A percentile compares a stretch with the other conserved stretches of the same genome.
These are phyloP conservation scores for Cryptocephalus primarius DNA, from an alignment of 2,888 invertebrate species.

Conservation along the genomic window DNA sequence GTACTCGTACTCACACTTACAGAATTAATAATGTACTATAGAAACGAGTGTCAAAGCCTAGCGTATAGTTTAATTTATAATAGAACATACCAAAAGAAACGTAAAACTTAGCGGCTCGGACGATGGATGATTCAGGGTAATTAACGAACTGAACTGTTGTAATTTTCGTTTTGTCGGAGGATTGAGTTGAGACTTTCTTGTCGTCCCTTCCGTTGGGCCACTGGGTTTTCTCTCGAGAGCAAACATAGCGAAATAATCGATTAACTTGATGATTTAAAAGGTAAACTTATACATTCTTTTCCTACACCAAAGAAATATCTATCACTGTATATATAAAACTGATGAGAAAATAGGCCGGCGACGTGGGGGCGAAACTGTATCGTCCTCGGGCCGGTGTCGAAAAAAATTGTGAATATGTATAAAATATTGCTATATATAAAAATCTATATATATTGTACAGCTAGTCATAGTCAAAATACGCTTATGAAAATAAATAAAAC, in stretches of 20 bases:
- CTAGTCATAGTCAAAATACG: slow-evolving; percentile 42
- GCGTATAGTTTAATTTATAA: slow-evolving; percentile 13
- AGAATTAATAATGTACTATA: neutral
- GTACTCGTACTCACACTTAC: no score
- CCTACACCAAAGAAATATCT: slow-evolving; percentile 39
- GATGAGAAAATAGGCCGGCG: slow-evolving; percentile 20
- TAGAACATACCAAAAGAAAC: slow-evolving; percentile 20
- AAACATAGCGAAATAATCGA: slow-evolving; percentile 19
- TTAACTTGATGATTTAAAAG: slow-evolving; percentile 17
- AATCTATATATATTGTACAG: slow-evolving; percentile 37
- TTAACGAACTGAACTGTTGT: slow-evolving; percentile 24
- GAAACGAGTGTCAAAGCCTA: slow-evolving; percentile 21
- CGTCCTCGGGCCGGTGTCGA: slow-evolving; percentile 18
- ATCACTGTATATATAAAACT: slow-evolving; percentile 35
- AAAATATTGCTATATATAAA: slow-evolving; percentile 31
- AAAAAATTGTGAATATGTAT: slow-evolving; percentile 38
- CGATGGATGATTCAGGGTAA: slow-evolving; percentile 21
- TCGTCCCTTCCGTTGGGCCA: no score
- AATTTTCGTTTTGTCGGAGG: no score
- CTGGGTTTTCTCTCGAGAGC: neutral
- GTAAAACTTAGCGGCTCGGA: slow-evolving; percentile 14
- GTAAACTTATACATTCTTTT: slow-evolving; percentile 17
- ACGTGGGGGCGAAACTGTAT: slow-evolving; percentile 15
- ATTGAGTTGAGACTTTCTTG: no score
- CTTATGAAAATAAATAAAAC: slow-evolving; percentile 39